phyloP scores from a whole-genome alignment of 2,888 invertebrate genomes.

The Suillia variegata region DNA sequence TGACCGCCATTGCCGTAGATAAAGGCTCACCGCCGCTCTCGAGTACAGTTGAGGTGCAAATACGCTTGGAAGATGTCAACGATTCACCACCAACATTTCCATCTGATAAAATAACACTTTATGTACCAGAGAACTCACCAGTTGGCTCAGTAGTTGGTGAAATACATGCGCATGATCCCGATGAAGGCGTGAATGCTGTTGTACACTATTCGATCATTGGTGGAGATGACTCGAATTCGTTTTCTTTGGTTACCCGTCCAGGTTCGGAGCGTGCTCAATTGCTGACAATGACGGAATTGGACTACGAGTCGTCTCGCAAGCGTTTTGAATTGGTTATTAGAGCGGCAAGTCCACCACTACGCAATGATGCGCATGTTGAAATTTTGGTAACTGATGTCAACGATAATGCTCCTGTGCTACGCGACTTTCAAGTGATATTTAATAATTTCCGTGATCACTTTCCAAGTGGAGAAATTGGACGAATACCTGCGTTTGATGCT shows the following conservation, averaged over 20 bases:
- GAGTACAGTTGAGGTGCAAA: conserved; percentile 73
- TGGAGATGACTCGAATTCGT: conserved; percentile 87
- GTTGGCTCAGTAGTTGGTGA: conserved; percentile 92
- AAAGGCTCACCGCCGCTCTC: conserved; percentile 81
- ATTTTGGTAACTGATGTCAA: conserved; percentile 92
- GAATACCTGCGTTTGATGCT: conserved; percentile 91
- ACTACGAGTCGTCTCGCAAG: conserved; percentile 94
- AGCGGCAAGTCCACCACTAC: conserved; percentile 87
- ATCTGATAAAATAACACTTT: conserved; percentile 84
- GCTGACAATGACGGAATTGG: conserved; percentile 86
- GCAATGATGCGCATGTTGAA: conserved; percentile 87
- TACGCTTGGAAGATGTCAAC: conserved; percentile 86
- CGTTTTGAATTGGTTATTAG: conserved; percentile 86
- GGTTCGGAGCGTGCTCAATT: conserved; percentile 87
- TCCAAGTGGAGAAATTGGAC: conserved; percentile 88
- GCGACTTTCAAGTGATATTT: conserved; percentile 92
- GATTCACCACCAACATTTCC: conserved; percentile 90
- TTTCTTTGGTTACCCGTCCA: conserved; percentile 79
- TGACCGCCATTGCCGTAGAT: conserved; percentile 89
- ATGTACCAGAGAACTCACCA: conserved; percentile 95
- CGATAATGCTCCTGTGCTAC: conserved; percentile 90
- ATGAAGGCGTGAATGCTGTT: conserved; percentile 88
- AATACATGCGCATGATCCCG: conserved; percentile 88
- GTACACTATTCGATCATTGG: conserved; percentile 95
- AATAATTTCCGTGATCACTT: conserved; percentile 95